Evolutionary conservation across 2,888 invertebrate species (phyloP), one percentile per base, ranked within the genome.

Genomic region (Micoletzkya japonica): DNA sequence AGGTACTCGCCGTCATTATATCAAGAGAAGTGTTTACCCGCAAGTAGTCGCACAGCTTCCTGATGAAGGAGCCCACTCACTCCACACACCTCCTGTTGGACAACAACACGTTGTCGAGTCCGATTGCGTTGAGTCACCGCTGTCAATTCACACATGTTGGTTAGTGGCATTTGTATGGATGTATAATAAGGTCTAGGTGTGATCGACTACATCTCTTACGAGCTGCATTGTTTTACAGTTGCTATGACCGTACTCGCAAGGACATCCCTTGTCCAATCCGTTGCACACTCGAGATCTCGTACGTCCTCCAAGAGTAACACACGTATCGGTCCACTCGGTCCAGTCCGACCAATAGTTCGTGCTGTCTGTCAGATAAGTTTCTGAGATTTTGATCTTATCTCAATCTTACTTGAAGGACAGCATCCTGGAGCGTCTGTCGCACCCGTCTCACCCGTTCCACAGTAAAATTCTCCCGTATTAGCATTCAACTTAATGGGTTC

Each of bases 31-130:
- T 30, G 3, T 14, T 4, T 37, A 59, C 59, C 59, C 63, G 63
- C 63, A 44, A 28, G 32, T n/a, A 2, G 64, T 64, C 6, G 39
- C 36, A 24, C 49, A 49, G 26, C 30, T 30, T 36, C 49, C 52
- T 36, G 44, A 52, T n/a, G 52, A 20, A 2, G 54, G 36, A 24
- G 54, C 26, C 64, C 64, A 64, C 28, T 64, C 64, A 17, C 34
- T 24, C 64, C 64, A 64, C 26, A 54, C 54, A 52, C 64, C 64
- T n/a, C 64, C 64, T 17, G 54, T 36, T 6, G 64, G 52, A 32
- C 52, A 52, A 20, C 64, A 64, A 26, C 64, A 64, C 36, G 24
- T 14, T n/a, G n/a, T n/a, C n/a, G n/a, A n/a, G 14, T 52, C 10
- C n/a, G n/a, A 32, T 37, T 59, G 37, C 36, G 59, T 26, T 14